These are phyloP conservation scores for Paratrypauchen microcephalus DNA, from an alignment of 2,797 vertebrate species.

Conservation along the genomic window DNA sequence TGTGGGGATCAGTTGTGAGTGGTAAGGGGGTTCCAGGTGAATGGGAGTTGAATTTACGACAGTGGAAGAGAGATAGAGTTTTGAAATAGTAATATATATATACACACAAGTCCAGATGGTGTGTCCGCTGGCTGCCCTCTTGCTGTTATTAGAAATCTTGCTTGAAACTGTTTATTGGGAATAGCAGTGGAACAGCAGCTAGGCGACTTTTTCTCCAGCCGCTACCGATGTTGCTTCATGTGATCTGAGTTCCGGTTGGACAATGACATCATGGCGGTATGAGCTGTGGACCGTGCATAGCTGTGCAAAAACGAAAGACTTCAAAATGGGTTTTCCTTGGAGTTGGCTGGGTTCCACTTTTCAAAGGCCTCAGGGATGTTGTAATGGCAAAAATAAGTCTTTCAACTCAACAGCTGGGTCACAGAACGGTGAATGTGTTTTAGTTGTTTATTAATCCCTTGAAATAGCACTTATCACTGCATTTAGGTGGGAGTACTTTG, in stretches of 20 bases:
- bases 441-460: constrained; percentile 33
- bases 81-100: constrained; percentile 49
- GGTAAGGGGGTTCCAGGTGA: constrained; percentile 32
- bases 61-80: constrained; percentile 48
- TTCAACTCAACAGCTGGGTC: constrained; percentile 35
- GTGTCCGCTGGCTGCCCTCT: constrained; percentile 65
- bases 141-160: constrained; percentile 32
- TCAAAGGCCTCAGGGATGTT: constrained; percentile 40
- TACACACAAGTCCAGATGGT: constrained; percentile 64
- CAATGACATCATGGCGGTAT: constrained; percentile 46
- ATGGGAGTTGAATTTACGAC: constrained; percentile 54
- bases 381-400: constrained; percentile 54
- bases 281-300: constrained; percentile 35
- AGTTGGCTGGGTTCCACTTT: constrained; percentile 26
- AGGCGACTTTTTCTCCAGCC: not conserved
- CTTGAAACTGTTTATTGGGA: constrained; percentile 48
- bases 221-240: constrained; percentile 26
- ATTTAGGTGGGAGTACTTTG: not conserved
- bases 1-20: constrained; percentile 30
- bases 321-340: constrained; percentile 25
- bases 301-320: constrained; percentile 23
- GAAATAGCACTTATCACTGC: constrained; percentile 9
- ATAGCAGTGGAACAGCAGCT: constrained; percentile 32
- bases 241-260: constrained; percentile 29
- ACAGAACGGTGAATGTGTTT: constrained; percentile 45